Conservation (phyloP, 2,113 vertebrate genomes). For the Murina feae region DNA sequence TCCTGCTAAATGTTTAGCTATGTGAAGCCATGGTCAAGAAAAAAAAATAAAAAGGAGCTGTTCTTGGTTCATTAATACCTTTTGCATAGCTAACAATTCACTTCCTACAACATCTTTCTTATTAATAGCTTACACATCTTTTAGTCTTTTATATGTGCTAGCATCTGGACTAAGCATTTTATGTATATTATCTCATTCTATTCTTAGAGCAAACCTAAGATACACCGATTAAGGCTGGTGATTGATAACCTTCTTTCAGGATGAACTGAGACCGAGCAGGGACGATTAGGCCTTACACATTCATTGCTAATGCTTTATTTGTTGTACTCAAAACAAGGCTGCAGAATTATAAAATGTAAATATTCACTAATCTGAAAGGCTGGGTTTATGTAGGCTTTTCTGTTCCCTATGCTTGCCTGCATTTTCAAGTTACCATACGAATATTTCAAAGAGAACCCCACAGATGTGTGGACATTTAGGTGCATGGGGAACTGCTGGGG, state of each 20-base stretch:
- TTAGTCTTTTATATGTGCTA: neutral
- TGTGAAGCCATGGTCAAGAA: neutral
- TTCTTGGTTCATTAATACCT: neutral
- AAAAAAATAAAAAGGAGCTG: neutral
- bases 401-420: neutral
- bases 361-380: neutral
- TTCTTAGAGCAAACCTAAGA: neutral
- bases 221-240: neutral
- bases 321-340: neutral
- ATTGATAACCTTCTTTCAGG: neutral
- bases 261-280: neutral
- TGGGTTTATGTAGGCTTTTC: neutral
- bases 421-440: neutral
- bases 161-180: neutral
- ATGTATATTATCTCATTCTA: neutral
- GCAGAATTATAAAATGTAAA: neutral
- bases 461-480: neutral
- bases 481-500: neutral
- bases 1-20: neutral
- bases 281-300: neutral
- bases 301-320: neutral
- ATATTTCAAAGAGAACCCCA: neutral
- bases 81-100: neutral
- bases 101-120: neutral
- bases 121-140: neutral